Evolutionary conservation across 2,888 invertebrate genomes (phyloP).

Genomic region (Cosmia pyralina): DNA sequence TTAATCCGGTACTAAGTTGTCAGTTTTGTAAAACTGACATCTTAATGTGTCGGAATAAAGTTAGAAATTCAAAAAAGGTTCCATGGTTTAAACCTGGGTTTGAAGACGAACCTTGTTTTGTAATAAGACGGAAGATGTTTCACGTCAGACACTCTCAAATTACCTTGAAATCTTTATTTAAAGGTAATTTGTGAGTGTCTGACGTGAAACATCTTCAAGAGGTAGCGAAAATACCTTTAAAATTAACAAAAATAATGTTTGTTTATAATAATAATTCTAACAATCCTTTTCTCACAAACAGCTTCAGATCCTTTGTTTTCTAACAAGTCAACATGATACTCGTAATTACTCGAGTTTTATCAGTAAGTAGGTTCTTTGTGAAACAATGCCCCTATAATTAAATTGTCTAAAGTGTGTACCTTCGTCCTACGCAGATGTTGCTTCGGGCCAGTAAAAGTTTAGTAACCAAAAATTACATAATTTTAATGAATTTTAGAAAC

Average conservation of each 20-base stretch:
- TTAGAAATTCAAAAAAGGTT: too few species aligned
- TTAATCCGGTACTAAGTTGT: too few species aligned
- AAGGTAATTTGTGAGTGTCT: too few species aligned
- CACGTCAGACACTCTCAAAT: too few species aligned
- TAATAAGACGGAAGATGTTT: too few species aligned
- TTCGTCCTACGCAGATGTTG: conserved; percentile 23
- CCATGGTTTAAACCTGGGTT: too few species aligned
- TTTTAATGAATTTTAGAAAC: conserved; percentile 10
- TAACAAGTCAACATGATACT: neutral
- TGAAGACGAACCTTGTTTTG: too few species aligned
- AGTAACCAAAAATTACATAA: conserved; percentile 1
- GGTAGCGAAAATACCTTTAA: neutral
- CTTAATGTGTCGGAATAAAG: too few species aligned
- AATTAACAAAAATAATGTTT: neutral
- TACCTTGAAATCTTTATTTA: too few species aligned
- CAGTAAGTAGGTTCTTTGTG: conserved; percentile 9
- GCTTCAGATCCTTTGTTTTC: conserved; percentile 6
- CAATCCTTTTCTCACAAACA: neutral
- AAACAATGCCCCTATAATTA: neutral
- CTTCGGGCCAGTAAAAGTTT: conserved; percentile 20
- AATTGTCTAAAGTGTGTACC: conserved; percentile 33
- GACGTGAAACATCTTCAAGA: too few species aligned
- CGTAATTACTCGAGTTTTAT: conserved; percentile 15
- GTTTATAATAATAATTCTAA: neutral
- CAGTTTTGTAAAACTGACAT: too few species aligned